A percentile compares a stretch with the other conserved stretches of the same genome.
Evolutionary conservation across 2,113 vertebrate species (phyloP).

Genomic region (Spea multiplicata): DNA sequence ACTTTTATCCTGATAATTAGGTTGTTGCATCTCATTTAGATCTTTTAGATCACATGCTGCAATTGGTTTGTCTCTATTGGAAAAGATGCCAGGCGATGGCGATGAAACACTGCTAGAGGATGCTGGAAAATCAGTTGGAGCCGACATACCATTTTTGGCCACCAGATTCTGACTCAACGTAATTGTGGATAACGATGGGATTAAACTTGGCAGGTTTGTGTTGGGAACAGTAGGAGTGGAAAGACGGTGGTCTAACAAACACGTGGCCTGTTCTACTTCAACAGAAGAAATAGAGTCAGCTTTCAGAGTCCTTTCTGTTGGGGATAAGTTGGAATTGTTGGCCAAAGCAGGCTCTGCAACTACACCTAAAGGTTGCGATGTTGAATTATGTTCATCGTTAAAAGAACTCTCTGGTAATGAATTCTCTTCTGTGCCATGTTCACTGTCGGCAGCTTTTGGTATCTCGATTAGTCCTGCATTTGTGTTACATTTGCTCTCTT

Average conservation of each 20-base stretch:
- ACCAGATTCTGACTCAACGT: background rate
- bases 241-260: conserved; percentile 36
- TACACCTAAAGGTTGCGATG: conserved; percentile 48
- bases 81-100: conserved; percentile 56
- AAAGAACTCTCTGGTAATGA: conserved; percentile 45
- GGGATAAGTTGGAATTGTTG: conserved; percentile 46
- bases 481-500: conserved; percentile 53
- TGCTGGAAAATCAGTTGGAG: conserved; percentile 51
- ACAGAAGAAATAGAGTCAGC: conserved; percentile 49
- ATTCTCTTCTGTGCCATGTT: conserved; percentile 57
- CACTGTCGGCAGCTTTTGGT: conserved; percentile 48
- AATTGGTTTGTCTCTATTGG: conserved; percentile 54
- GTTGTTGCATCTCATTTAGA: conserved; percentile 50
- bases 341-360: conserved; percentile 53
- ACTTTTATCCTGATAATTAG: conserved; percentile 55
- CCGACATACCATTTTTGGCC: conserved; percentile 4
- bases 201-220: background rate
- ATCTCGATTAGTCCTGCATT: conserved; percentile 50
- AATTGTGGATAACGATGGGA: background rate
- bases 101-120: conserved; percentile 55
- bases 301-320: conserved; percentile 44
- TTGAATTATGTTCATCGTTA: conserved; percentile 50
- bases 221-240: conserved; percentile 4
- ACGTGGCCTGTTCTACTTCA: conserved; percentile 37
- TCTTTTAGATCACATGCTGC: conserved; percentile 44